Conservation (phyloP, 2,888 invertebrate species). For the Melanchra persicariae region DNA sequence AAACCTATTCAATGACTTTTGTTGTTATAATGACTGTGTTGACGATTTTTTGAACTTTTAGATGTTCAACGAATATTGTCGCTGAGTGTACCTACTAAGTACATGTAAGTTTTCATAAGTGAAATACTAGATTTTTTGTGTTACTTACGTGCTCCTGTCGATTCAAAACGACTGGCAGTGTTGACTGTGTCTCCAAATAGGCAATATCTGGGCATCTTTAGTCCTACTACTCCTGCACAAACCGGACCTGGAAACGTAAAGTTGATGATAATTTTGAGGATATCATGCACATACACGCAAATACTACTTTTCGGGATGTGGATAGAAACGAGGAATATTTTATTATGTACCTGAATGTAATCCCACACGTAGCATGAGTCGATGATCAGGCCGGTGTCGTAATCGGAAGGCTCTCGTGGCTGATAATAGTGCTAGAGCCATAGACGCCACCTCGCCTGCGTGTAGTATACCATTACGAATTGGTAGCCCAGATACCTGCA, state of each 20-base stretch:
- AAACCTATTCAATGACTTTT: too few species aligned
- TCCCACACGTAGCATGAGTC: conserved; percentile 96
- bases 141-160: conserved; percentile 94
- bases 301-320: too few species aligned
- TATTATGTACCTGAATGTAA: conserved; percentile 94
- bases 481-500: conserved; percentile 96
- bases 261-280: too few species aligned
- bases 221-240: conserved; percentile 97
- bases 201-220: conserved; percentile 98
- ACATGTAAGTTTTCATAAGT: too few species aligned
- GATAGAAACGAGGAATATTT: background rate
- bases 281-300: too few species aligned
- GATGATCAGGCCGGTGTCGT: conserved; percentile 96
- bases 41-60: too few species aligned
- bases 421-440: conserved; percentile 96
- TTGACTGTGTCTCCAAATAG: conserved; percentile 98
- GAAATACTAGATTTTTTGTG: background rate
- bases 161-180: conserved; percentile 97
- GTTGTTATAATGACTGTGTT: too few species aligned
- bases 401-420: conserved; percentile 97
- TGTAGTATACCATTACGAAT: conserved; percentile 96
- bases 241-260: conserved; percentile 93
- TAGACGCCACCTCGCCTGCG: conserved; percentile 98
- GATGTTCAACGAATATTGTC: too few species aligned
- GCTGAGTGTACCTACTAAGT: too few species aligned